phyloP scores from a whole-genome alignment of 2,113 vertebrate species.

The Oryzias celebensis region DNA sequence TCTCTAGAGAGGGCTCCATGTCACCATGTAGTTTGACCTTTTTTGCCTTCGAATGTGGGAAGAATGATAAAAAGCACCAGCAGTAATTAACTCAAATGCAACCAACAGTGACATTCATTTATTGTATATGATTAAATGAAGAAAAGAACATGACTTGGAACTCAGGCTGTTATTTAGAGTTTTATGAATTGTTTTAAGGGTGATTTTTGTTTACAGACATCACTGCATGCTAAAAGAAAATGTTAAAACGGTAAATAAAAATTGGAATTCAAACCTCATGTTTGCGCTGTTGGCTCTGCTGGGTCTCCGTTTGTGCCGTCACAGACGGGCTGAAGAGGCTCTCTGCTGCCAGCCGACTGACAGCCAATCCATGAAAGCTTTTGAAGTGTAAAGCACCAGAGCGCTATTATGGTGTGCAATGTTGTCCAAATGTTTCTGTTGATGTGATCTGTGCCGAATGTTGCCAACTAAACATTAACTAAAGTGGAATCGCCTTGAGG shows the following conservation, averaged over 20 bases:
- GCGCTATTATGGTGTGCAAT: conserved; percentile 41
- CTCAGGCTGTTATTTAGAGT: too few relatives aligned
- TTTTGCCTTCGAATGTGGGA: conserved; percentile 24
- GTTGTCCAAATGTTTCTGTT: conserved; percentile 41
- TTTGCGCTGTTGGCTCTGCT: not conserved
- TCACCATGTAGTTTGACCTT: conserved; percentile 22
- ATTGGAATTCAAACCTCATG: conserved; percentile 6
- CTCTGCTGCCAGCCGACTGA: conserved; percentile 60
- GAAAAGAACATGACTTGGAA: too few relatives aligned
- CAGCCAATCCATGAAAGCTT: conserved; percentile 57
- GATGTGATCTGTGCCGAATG: not conserved
- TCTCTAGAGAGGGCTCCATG: conserved; percentile 21
- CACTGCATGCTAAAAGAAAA: too few relatives aligned
- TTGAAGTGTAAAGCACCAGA: conserved; percentile 67
- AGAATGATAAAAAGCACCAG: conserved; percentile 14
- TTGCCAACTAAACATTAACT: conserved; percentile 18
- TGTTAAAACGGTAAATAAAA: not conserved
- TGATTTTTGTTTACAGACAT: too few relatives aligned
- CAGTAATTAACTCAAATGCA: conserved; percentile 58
- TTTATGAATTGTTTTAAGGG: too few relatives aligned
- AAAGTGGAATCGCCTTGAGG: not conserved
- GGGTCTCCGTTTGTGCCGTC: conserved; percentile 4
- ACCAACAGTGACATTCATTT: conserved; percentile 12
- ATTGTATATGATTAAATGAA: too few relatives aligned
- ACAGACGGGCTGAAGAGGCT: conserved; percentile 46